Conservation (phyloP, 2,113 vertebrate genomes). For the Sphyrna mokarran region DNA sequence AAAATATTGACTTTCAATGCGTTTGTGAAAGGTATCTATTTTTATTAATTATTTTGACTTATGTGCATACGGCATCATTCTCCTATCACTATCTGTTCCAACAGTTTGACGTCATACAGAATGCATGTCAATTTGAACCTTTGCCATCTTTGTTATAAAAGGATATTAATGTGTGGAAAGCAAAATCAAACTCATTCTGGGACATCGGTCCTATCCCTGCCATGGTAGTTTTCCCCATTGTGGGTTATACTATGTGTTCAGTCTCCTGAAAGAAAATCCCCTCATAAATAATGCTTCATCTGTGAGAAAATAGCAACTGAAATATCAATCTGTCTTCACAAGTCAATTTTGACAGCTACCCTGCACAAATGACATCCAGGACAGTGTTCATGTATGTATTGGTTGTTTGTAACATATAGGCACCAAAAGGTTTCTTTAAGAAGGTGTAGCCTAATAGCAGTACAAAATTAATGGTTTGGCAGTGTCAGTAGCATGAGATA, state of each 20-base stretch:
- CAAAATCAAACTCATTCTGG: not conserved
- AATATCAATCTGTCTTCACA: not conserved
- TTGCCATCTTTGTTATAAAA: not conserved
- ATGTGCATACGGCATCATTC: not conserved
- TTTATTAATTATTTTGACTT: not conserved
- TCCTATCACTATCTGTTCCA: not conserved
- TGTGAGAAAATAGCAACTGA: not conserved
- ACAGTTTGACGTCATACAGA: not conserved
- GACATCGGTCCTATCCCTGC: not conserved
- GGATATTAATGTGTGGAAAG: not conserved
- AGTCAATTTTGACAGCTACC: not conserved
- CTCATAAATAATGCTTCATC: not conserved
- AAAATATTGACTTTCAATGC: not conserved
- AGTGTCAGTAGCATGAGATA: not conserved
- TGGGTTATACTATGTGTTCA: not conserved
- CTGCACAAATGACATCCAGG: not conserved
- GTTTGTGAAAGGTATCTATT: not conserved
- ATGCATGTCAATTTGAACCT: not conserved
- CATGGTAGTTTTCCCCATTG: not conserved
- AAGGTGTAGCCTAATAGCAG: not conserved
- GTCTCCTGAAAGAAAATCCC: not conserved
- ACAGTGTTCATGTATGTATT: not conserved
- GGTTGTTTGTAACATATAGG: not conserved
- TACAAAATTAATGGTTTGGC: not conserved
- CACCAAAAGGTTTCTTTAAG: not conserved